A percentile compares a stretch with the other conserved stretches of the same genome.
These are phyloP conservation scores for Campaea margaritaria DNA, from an alignment of 2,888 invertebrate species.

Conservation along the genomic window DNA sequence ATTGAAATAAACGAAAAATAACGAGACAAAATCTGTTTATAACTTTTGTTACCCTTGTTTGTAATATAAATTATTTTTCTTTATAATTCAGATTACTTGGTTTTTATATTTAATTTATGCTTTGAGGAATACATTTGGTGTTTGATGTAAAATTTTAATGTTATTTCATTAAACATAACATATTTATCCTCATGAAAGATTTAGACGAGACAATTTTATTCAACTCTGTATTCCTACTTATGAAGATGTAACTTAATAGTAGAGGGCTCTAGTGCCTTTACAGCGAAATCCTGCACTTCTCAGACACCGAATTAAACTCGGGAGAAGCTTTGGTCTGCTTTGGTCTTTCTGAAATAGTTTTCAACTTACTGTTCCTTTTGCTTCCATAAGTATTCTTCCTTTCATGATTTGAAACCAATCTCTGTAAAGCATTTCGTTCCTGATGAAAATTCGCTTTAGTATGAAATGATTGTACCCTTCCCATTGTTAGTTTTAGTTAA, in stretches of 20 bases:
- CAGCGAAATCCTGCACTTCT: constrained; percentile 29
- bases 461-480: not conserved
- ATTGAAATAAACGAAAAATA: not conserved
- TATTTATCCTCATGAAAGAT: not conserved
- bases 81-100: too few species aligned
- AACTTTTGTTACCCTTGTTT: too few species aligned
- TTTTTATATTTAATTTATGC: too few species aligned
- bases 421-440: constrained; percentile 25
- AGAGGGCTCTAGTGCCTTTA: constrained; percentile 17
- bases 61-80: too few species aligned
- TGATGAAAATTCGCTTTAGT: constrained; percentile 9
- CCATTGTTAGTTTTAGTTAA: not conserved
- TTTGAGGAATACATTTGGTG: too few species aligned
- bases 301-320: constrained; percentile 39
- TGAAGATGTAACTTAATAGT: too few species aligned
- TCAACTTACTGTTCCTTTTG: constrained; percentile 35
- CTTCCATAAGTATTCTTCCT: constrained; percentile 33
- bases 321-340: constrained; percentile 31
- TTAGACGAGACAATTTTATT: not conserved
- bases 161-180: too few species aligned
- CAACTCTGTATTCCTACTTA: constrained; percentile 9
- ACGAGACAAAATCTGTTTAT: too few species aligned
- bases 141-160: too few species aligned
- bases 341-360: constrained; percentile 41
- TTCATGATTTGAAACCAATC: constrained; percentile 30